phyloP scores from a whole-genome alignment of 2,888 invertebrate genomes.

The Trachelus troglodyta region DNA sequence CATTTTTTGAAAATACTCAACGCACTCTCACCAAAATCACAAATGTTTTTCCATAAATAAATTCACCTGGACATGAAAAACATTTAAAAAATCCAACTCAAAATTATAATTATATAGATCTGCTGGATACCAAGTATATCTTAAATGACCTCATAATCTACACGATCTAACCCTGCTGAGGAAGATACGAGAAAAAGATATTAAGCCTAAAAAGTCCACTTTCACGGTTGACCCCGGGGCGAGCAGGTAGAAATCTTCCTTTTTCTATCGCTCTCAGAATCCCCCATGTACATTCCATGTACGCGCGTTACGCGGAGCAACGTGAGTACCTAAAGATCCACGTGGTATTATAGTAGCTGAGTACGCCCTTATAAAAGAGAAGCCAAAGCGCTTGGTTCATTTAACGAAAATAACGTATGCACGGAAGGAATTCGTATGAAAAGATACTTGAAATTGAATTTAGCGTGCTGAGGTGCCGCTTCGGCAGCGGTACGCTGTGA shows the following conservation, averaged over 20 bases:
- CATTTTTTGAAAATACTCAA: neutral
- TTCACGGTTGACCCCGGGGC: neutral
- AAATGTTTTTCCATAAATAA: no score
- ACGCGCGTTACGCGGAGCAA: neutral
- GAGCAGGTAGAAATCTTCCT: neutral
- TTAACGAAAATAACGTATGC: conserved; percentile 37
- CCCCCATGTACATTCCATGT: neutral
- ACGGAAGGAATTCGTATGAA: conserved; percentile 42
- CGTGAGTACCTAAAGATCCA: neutral
- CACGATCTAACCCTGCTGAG: neutral
- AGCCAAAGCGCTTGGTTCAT: conserved; percentile 1
- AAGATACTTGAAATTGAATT: conserved; percentile 49
- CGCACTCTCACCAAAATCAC: no score
- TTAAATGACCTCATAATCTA: neutral
- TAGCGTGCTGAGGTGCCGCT: conserved; percentile 27
- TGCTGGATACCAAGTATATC: neutral
- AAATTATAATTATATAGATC: neutral
- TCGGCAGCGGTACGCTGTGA: conserved; percentile 11
- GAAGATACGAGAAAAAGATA: no score
- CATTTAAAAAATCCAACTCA: neutral
- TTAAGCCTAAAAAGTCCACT: neutral
- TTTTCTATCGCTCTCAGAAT: neutral
- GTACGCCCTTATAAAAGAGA: neutral
- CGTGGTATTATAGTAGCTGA: neutral
- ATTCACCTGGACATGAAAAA: no score